A percentile compares a stretch with the other conserved stretches of the same genome.
Evolutionary conservation across 2,113 vertebrate genomes (phyloP).

Genomic region (Osmerus eperlanus): DNA sequence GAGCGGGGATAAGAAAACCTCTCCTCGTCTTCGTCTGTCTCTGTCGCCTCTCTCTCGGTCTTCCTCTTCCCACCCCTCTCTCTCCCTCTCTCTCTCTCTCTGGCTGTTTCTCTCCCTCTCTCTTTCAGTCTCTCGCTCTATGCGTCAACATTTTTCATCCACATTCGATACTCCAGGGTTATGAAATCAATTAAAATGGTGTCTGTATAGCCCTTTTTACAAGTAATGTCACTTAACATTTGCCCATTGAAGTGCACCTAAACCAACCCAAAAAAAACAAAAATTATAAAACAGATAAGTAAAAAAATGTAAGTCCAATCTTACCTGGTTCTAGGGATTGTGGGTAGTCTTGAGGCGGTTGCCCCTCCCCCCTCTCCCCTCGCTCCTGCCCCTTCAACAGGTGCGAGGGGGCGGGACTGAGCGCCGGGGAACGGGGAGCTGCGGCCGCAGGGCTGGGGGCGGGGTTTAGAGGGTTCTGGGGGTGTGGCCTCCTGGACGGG

Average conservation of each 20-base stretch:
- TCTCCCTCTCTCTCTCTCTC: neutral
- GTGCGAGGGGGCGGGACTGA: conserved; percentile 81
- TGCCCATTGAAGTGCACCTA: too few relatives aligned
- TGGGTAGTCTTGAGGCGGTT: conserved; percentile 78
- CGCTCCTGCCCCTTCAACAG: conserved; percentile 74
- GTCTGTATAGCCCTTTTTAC: too few relatives aligned
- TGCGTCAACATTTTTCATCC: too few relatives aligned
- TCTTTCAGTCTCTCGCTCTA: too few relatives aligned
- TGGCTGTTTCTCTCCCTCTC: too few relatives aligned
- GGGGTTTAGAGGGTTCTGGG: conserved; percentile 77
- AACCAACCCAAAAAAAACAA: too few relatives aligned
- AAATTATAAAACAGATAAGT: too few relatives aligned
- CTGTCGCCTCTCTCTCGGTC: neutral
- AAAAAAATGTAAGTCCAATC: conserved; percentile 6
- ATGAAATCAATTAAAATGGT: too few relatives aligned
- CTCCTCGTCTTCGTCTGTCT: neutral
- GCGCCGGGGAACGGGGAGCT: conserved; percentile 77
- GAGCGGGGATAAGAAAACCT: neutral
- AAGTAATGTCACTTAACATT: too few relatives aligned
- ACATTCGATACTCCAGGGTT: too few relatives aligned
- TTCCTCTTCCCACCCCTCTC: neutral
- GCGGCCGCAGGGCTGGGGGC: conserved; percentile 81
- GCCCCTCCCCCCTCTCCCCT: conserved; percentile 80
- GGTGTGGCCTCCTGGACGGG: conserved; percentile 71
- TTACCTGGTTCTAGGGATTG: conserved; percentile 86